phyloP scores from a whole-genome alignment of 2,888 invertebrate genomes.

The Linnaemya tessellans region DNA sequence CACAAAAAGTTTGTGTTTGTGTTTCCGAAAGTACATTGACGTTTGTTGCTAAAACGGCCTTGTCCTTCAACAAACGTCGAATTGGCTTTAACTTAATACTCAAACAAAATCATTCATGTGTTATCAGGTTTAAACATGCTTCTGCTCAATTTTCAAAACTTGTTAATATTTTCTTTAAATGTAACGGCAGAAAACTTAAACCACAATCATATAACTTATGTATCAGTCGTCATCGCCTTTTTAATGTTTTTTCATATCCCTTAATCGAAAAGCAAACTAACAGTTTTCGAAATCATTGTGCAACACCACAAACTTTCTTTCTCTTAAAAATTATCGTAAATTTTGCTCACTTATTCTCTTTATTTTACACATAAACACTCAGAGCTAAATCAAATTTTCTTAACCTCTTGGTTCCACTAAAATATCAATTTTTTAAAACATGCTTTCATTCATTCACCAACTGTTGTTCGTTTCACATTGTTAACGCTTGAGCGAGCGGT shows the following conservation, averaged over 20 bases:
- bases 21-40: slow-evolving; percentile 24
- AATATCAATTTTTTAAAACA: slow-evolving; percentile 50
- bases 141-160: not conserved
- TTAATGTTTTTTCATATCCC: slow-evolving; percentile 33
- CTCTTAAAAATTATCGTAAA: not conserved
- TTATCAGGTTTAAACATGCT: slow-evolving; percentile 28
- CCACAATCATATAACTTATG: slow-evolving; percentile 29
- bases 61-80: slow-evolving; percentile 43
- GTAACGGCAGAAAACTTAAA: slow-evolving; percentile 12
- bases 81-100: not conserved
- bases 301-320: slow-evolving; percentile 44
- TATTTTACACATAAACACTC: not conserved
- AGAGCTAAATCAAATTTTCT: not conserved
- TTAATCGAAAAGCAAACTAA: not conserved
- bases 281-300: not conserved
- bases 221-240: slow-evolving; percentile 50
- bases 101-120: slow-evolving; percentile 12
- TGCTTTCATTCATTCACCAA: slow-evolving; percentile 63
- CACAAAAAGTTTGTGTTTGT: not conserved
- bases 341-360: slow-evolving; percentile 10
- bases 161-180: slow-evolving; percentile 22
- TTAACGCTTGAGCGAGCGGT: slow-evolving; percentile 51
- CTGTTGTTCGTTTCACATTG: slow-evolving; percentile 50
- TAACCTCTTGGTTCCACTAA: slow-evolving; percentile 13
- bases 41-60: slow-evolving; percentile 36